These are phyloP conservation scores for Cerceris rybyensis DNA, from an alignment of 2,888 invertebrate genomes.

Conservation along the genomic window DNA sequence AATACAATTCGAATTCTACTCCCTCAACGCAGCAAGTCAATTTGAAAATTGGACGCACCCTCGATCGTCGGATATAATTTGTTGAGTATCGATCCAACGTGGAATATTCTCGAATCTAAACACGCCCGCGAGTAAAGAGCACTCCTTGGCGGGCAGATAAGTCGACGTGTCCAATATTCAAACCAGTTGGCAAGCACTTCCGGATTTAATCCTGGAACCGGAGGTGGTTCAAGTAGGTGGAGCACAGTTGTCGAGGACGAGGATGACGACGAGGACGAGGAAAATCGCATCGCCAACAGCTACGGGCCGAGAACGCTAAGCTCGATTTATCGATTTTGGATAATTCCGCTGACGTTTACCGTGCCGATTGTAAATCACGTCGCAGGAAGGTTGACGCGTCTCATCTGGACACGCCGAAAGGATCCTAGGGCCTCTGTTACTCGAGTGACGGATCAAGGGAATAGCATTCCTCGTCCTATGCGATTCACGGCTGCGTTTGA, in stretches of 20 bases:
- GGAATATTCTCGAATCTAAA: slow-evolving; percentile 53
- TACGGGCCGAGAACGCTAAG: slow-evolving; percentile 30
- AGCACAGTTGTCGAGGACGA: background rate
- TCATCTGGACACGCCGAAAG: slow-evolving; percentile 22
- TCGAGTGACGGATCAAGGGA: slow-evolving; percentile 40
- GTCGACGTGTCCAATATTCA: slow-evolving; percentile 68
- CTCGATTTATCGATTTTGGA: slow-evolving; percentile 67
- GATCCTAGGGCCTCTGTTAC: slow-evolving; percentile 9
- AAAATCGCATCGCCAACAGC: slow-evolving; percentile 63
- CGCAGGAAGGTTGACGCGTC: slow-evolving; percentile 42
- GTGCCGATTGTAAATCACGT: slow-evolving; percentile 57
- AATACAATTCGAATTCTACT: background rate
- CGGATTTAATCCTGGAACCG: slow-evolving; percentile 61
- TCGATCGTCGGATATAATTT: slow-evolving; percentile 34
- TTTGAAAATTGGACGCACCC: slow-evolving; percentile 37
- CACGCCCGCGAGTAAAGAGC: slow-evolving; percentile 50
- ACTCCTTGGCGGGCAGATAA: slow-evolving; percentile 53
- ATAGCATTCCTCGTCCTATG: background rate
- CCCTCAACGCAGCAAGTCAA: background rate
- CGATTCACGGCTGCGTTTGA: slow-evolving; percentile 29
- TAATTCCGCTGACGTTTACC: slow-evolving; percentile 60
- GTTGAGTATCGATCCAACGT: slow-evolving; percentile 38
- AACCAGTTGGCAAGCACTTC: slow-evolving; percentile 69
- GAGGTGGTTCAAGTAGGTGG: slow-evolving; percentile 44
- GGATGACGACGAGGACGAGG: slow-evolving; percentile 34